These are phyloP conservation scores for Brachionus koreanus DNA, from an alignment of 1,140 invertebrate species.

Conservation along the genomic window DNA sequence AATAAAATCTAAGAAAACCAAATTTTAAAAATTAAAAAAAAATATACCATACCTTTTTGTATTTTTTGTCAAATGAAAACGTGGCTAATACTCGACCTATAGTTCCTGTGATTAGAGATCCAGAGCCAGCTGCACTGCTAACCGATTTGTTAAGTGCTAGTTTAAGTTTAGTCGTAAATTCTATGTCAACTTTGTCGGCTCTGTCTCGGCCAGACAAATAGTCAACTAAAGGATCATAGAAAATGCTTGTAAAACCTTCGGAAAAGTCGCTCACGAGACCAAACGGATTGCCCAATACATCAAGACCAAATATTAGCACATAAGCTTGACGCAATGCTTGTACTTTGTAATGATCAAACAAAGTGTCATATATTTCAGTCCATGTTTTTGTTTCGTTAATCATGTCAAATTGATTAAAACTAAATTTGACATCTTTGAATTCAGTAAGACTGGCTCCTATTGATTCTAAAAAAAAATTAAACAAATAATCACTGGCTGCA, in stretches of 20 bases:
- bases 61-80: conserved; percentile 58
- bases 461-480: conserved; percentile 64
- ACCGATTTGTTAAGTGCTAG: background rate
- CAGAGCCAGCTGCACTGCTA: conserved; percentile 57
- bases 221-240: conserved; percentile 16
- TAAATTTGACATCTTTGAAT: conserved; percentile 66
- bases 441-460: conserved; percentile 65
- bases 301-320: conserved; percentile 59
- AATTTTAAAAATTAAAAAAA: background rate
- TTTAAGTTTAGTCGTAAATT: background rate
- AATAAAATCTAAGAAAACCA: background rate
- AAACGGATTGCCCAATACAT: conserved; percentile 61
- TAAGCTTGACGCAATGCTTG: conserved; percentile 59
- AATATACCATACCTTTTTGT: conserved; percentile 53
- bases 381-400: conserved; percentile 46
- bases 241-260: conserved; percentile 47
- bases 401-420: conserved; percentile 53
- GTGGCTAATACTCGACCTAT: conserved; percentile 56
- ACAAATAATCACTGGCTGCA: conserved; percentile 54
- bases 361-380: conserved; percentile 43
- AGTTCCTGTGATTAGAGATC: conserved; percentile 55
- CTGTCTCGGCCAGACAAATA: background rate
- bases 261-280: conserved; percentile 59
- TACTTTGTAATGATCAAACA: conserved; percentile 46
- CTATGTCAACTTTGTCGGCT: background rate